Conservation (phyloP, 2,113 vertebrate species). For the Phyllostomus hastatus region DNA sequence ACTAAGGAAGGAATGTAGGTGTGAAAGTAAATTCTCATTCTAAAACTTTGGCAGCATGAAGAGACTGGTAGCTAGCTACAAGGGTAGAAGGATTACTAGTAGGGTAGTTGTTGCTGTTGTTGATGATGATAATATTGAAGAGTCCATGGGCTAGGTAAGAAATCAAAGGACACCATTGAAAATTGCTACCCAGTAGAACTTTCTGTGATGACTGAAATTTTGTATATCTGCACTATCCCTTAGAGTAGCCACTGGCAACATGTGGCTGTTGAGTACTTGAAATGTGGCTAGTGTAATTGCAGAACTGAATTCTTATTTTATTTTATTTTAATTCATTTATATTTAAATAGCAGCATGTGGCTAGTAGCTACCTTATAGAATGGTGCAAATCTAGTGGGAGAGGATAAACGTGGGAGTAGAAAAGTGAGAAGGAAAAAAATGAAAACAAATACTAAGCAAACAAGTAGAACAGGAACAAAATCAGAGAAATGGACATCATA, state of each 20-base stretch:
- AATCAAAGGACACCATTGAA: not conserved
- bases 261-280: not conserved
- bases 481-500: no score
- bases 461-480: no score
- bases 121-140: not conserved
- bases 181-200: not conserved
- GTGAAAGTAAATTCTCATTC: not conserved
- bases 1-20: not conserved
- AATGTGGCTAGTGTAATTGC: not conserved
- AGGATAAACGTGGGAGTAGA: not conserved
- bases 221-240: not conserved
- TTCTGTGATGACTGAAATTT: not conserved
- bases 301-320: not conserved
- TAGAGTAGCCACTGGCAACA: not conserved
- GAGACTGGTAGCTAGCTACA: not conserved
- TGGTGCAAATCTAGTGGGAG: not conserved
- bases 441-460: no score
- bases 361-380: not conserved
- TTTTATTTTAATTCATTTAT: slow-evolving; percentile 35
- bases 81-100: not conserved
- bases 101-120: not conserved
- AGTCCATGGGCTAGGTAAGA: not conserved
- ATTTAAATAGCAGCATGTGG: not conserved
- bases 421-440: not conserved
- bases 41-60: not conserved